A percentile compares a stretch with the other conserved stretches of the same genome.
phyloP scores from a whole-genome alignment of 2,888 invertebrate species.

The Acronicta aceris region DNA sequence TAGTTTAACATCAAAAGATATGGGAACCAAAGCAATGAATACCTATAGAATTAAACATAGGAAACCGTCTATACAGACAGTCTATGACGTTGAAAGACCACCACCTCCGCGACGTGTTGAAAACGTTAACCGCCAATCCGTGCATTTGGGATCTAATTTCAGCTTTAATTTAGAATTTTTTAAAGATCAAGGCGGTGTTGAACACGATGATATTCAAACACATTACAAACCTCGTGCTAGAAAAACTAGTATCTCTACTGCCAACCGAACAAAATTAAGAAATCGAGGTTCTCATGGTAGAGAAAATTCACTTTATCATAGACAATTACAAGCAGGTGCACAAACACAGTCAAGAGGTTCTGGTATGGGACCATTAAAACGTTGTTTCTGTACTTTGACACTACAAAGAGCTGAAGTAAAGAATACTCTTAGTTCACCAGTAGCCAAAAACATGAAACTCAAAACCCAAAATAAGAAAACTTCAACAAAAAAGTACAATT shows the following conservation, averaged over 20 bases:
- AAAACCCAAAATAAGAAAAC: constrained; percentile 28
- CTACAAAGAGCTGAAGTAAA: constrained; percentile 44
- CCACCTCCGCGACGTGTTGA: constrained; percentile 5
- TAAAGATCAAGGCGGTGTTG: constrained; percentile 26
- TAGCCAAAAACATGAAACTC: background rate
- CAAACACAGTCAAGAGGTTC: constrained; percentile 44
- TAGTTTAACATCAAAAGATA: constrained; percentile 12
- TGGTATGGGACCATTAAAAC: constrained; percentile 47
- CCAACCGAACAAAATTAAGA: constrained; percentile 2
- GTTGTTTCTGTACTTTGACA: constrained; percentile 61
- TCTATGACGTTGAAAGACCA: background rate
- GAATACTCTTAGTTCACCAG: constrained; percentile 1
- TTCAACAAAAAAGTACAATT: constrained; percentile 24
- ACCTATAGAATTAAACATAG: background rate
- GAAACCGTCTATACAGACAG: constrained; percentile 2
- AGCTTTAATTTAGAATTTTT: constrained; percentile 54
- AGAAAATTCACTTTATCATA: constrained; percentile 8
- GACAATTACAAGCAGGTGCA: constrained; percentile 19
- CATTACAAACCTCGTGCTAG: background rate
- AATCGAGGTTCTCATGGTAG: constrained; percentile 1
- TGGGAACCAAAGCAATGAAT: constrained; percentile 4
- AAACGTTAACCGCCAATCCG: constrained; percentile 23
- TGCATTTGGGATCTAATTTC: constrained; percentile 43
- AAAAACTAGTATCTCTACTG: constrained; percentile 1
- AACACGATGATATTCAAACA: background rate